phyloP scores from a whole-genome alignment of 2,888 invertebrate genomes.

The Diadegma fenestrale region DNA sequence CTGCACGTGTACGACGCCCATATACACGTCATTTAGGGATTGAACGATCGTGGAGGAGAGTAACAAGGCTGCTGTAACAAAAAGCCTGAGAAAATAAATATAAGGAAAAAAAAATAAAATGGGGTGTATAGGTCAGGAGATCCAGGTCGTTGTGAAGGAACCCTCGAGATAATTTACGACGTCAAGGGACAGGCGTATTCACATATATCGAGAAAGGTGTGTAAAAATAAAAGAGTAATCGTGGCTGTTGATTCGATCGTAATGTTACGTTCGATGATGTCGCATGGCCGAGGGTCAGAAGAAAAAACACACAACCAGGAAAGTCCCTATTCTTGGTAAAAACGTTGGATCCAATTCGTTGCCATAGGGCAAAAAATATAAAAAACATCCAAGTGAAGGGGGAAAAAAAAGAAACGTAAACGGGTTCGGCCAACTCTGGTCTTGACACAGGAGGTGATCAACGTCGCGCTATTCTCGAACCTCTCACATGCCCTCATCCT shows the following conservation, averaged over 20 bases:
- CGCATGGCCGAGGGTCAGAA: slow-evolving; percentile 16
- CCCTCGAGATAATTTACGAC: slow-evolving; percentile 62
- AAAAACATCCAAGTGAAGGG: neutral
- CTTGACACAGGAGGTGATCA: slow-evolving; percentile 55
- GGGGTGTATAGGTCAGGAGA: slow-evolving; percentile 18
- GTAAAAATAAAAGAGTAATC: slow-evolving; percentile 22
- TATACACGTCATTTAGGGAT: slow-evolving; percentile 44
- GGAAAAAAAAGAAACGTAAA: slow-evolving; percentile 40
- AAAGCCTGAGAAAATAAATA: neutral
- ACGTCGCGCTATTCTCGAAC: slow-evolving; percentile 50
- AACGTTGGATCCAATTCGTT: slow-evolving; percentile 60
- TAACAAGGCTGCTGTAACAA: slow-evolving; percentile 18
- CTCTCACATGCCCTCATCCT: slow-evolving; percentile 36
- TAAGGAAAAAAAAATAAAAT: neutral
- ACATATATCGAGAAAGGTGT: slow-evolving; percentile 4
- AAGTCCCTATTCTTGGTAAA: slow-evolving; percentile 34
- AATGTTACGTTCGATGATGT: slow-evolving; percentile 35
- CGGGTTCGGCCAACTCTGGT: slow-evolving; percentile 49
- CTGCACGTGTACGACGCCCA: slow-evolving; percentile 3
- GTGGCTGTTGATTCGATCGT: slow-evolving; percentile 35
- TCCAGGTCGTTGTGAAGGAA: slow-evolving; percentile 22
- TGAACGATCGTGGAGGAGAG: slow-evolving; percentile 52
- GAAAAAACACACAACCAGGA: slow-evolving; percentile 7
- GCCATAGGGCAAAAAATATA: slow-evolving; percentile 44
- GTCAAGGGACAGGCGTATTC: neutral